Evolutionary conservation across 1,140 invertebrate genomes (phyloP), one percentile per base, ranked within the genome.

Genomic region (Drosophila rhopaloa): DNA sequence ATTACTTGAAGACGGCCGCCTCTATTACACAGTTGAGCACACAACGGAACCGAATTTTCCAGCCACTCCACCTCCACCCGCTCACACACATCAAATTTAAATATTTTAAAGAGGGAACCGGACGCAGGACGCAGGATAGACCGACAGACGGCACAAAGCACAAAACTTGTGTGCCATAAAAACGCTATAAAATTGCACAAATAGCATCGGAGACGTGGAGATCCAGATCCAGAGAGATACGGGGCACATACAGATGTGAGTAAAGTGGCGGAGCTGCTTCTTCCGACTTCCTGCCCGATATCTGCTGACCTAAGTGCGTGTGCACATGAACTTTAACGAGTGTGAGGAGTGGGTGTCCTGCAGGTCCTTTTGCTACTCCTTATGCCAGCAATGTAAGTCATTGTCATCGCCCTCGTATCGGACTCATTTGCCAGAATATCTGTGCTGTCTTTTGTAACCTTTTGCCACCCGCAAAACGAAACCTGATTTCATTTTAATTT

Each of bases 161-260:
- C 65, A 57, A 77, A 85, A 85, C 68, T 85, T 85, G 61, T 80
- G 63, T 35, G 62, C 86, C 79, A 80, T 90, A 90, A 90, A 90
- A 90, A 75, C 79, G 79, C 75, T 86, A 85, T 90, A 90, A 86
- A 90, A 89, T 72, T 79, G 79, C 81, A 71, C 74, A 86, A 85
- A 85, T 76, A 79, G 79, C 67, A 67, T 74, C 35, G 56, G 60
- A 85, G 77, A 79, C 61, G 56, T 67, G 41, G 11, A 75, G 55
- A 55, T 75, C 38, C 46, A 60, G 46, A 59, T 32, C 29, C 29
- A 32, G 29, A 29, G 58, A 76, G 41, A 77, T 54, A 41, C 19
- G 59, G 47, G 7, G 38, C 71, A 63, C 62, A 85, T 75, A 63
- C 62, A 85, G 80, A 50, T 80, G 72, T 51, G 61, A 78, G 65